A percentile compares a stretch with the other conserved stretches of the same genome.
Conservation (phyloP, 2,888 invertebrate species). For the Galerucella nymphaeae region DNA sequence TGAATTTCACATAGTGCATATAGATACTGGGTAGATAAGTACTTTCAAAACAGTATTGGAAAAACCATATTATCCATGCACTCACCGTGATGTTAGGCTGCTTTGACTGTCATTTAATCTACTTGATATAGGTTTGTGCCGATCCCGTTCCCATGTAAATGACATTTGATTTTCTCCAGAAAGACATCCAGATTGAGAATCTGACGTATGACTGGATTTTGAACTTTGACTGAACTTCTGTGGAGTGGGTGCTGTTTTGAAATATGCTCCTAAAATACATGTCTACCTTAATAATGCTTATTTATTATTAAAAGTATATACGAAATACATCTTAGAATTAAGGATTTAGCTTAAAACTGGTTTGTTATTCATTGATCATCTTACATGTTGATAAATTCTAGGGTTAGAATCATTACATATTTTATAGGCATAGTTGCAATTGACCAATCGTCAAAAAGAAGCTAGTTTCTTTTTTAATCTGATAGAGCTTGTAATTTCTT, state of each 20-base stretch:
- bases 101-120: slow-evolving; percentile 63
- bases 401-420: no score
- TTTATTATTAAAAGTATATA: slow-evolving; percentile 9
- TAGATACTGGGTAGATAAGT: no score
- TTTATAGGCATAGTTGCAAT: no score
- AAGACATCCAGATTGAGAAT: slow-evolving; percentile 54
- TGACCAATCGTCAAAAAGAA: no score
- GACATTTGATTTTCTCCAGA: slow-evolving; percentile 41
- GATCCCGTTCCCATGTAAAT: slow-evolving; percentile 54
- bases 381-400: no score
- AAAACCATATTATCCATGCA: slow-evolving; percentile 15
- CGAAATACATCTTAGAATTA: no score
- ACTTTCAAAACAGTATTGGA: neutral
- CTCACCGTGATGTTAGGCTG: slow-evolving; percentile 60
- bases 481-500: no score
- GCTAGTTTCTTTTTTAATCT: no score
- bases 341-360: no score
- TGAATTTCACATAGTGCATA: no score
- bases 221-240: slow-evolving; percentile 57
- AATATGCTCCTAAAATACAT: slow-evolving; percentile 56
- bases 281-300: neutral
- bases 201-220: slow-evolving; percentile 59
- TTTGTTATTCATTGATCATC: no score
- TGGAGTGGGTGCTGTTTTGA: slow-evolving; percentile 56
- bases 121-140: slow-evolving; percentile 55